These are phyloP conservation scores for Chironomus tentans DNA, from an alignment of 2,888 invertebrate genomes.

Conservation along the genomic window DNA sequence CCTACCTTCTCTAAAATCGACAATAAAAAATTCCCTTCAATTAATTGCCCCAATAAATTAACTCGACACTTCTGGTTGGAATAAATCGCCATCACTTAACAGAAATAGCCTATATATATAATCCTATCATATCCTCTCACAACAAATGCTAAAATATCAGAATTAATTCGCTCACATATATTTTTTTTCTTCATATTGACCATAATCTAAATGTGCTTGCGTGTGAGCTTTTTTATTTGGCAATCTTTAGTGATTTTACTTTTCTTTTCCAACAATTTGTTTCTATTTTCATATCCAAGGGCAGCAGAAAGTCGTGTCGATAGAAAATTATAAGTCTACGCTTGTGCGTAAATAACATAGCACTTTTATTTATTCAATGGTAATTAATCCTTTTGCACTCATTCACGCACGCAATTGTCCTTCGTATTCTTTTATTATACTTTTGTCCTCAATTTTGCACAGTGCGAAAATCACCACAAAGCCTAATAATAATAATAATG, in stretches of 20 bases:
- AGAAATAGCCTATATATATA: no score
- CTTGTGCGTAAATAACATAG: not conserved
- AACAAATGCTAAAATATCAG: not conserved
- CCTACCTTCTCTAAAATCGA: no score
- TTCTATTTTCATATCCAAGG: not conserved
- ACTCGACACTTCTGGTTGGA: no score
- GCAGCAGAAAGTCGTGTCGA: not conserved
- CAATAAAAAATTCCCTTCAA: no score
- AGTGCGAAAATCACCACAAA: not conserved
- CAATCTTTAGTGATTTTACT: not conserved
- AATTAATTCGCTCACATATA: not conserved
- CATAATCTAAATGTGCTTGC: not conserved
- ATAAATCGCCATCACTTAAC: no score
- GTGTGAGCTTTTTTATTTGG: not conserved
- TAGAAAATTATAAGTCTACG: no score
- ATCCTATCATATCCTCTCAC: not conserved
- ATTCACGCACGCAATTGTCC: not conserved
- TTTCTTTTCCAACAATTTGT: not conserved
- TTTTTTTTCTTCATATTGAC: not conserved
- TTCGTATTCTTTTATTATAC: not conserved
- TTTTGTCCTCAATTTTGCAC: not conserved
- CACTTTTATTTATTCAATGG: constrained; percentile 11
- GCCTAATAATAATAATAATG: no score
- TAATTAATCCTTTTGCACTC: constrained; percentile 9
- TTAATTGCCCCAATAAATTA: no score